Conservation (phyloP, 2,113 vertebrate species). For the Pipa parva region DNA sequence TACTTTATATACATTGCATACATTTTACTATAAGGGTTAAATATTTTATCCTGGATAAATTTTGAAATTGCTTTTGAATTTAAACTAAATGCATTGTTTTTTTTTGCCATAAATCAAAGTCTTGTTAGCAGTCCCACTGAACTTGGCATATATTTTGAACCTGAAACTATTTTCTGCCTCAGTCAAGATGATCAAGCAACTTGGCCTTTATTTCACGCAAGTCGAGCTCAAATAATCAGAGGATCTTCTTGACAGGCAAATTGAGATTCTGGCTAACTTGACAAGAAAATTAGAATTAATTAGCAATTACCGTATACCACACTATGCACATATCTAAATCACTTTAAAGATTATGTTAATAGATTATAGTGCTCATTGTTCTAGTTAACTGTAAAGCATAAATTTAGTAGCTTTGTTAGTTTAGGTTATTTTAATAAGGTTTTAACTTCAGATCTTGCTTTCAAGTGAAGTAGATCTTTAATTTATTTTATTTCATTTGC, state of each 20-base stretch:
- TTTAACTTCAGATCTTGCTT: slow-evolving; percentile 24
- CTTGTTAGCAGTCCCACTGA: neutral
- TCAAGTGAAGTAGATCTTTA: slow-evolving; percentile 19
- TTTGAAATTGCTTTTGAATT: no score
- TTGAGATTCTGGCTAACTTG: slow-evolving; percentile 39
- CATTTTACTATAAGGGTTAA: no score
- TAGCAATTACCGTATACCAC: slow-evolving; percentile 30
- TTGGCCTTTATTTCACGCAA: slow-evolving; percentile 30
- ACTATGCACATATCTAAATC: slow-evolving; percentile 33
- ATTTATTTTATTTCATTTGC: slow-evolving; percentile 29
- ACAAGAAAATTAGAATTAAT: slow-evolving; percentile 41
- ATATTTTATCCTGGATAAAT: no score
- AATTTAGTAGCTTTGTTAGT: slow-evolving; percentile 4
- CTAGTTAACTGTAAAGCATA: neutral
- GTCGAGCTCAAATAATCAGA: slow-evolving; percentile 31
- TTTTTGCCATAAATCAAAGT: neutral
- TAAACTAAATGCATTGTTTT: no score
- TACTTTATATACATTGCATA: no score
- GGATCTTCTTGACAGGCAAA: slow-evolving; percentile 39
- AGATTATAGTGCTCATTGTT: slow-evolving; percentile 31
- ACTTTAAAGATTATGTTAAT: slow-evolving; percentile 25
- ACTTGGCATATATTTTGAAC: neutral
- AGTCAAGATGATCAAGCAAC: slow-evolving; percentile 9
- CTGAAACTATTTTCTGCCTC: slow-evolving; percentile 15
- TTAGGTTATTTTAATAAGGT: slow-evolving; percentile 6